Base-by-base conservation (phyloP, 37 sponge, comb jelly and placozoan genomes). In the Bolinopsis microptera region DNA sequence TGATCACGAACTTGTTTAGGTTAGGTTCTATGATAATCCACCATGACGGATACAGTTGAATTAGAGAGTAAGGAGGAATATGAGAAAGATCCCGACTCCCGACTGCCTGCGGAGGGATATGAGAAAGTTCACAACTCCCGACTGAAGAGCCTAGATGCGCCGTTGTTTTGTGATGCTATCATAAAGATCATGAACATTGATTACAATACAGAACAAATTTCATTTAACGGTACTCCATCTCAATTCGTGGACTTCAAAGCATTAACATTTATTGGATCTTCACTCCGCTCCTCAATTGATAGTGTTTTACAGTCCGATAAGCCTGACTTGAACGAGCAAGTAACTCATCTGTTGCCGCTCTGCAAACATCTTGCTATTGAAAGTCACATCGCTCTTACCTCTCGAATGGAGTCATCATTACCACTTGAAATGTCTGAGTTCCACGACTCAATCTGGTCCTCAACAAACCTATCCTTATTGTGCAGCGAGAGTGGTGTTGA, bases 101-200 rank as follows among this genome's bases (percentile, higher is more conserved):
- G n/a, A n/a, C n/a, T n/a, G n/a, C n/a, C n/a, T n/a, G n/a, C n/a
- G n/a, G n/a, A n/a, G n/a, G n/a, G n/a, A n/a, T n/a, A n/a, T n/a
- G n/a, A n/a, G n/a, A n/a, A n/a, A n/a, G n/a, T n/a, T n/a, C n/a
- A n/a, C n/a, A n/a, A n/a, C n/a, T n/a, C n/a, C n/a, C n/a, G n/a
- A n/a, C n/a, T n/a, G n/a, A n/a, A n/a, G n/a, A n/a, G n/a, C n/a
- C n/a, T n/a, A n/a, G n/a, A 33, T 77, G 80, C 28, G 32, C 80
- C 80, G 0, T 36, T 77, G 37, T 77, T 77, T 35, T 2, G 80
- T 77, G 80, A 77, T 18, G 36, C 2, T 77, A 77, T 77, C 28
- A 9, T 36, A 13, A 3, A 32, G 36, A 77, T 32, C 1, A 35
- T 77, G 80, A 33, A 18, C 1, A 32, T 77, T 3, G 33, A 27